Percentiles rank a stretch among this genome's conserved stretches.
Conservation (phyloP, 2,888 invertebrate species). For the Drosophila subquinaria region DNA sequence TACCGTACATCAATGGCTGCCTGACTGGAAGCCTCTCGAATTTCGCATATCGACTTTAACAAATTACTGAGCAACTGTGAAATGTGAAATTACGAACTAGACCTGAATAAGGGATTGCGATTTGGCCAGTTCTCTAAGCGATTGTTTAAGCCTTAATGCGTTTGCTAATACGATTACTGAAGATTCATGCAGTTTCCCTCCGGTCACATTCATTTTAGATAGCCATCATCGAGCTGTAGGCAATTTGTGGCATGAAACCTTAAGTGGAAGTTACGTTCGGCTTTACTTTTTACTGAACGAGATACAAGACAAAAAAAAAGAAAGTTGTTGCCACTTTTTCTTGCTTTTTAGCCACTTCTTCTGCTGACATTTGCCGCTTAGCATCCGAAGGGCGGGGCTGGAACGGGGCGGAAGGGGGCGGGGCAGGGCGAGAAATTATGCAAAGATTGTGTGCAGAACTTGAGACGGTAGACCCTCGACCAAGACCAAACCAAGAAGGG, state of each 20-base stretch:
- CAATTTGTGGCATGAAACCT: constrained; percentile 41
- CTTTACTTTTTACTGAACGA: constrained; percentile 21
- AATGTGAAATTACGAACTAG: constrained; percentile 8
- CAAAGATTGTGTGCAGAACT: constrained; percentile 76
- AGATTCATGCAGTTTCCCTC: constrained; percentile 5
- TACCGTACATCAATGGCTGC: constrained; percentile 15
- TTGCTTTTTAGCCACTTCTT: constrained; percentile 32
- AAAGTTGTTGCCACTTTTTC: constrained; percentile 52
- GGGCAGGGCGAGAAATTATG: constrained; percentile 61
- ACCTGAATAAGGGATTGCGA: not conserved
- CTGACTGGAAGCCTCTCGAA: constrained; percentile 11
- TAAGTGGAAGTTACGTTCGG: constrained; percentile 28
- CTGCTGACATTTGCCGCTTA: constrained; percentile 65
- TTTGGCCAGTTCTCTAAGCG: constrained; percentile 12
- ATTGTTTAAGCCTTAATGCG: constrained; percentile 45
- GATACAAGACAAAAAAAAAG: constrained; percentile 18
- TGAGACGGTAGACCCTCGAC: constrained; percentile 37
- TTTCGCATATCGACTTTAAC: constrained; percentile 19
- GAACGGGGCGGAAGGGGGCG: not conserved
- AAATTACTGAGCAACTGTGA: constrained; percentile 17
- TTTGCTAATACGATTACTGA: constrained; percentile 52
- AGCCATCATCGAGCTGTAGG: constrained; percentile 49
- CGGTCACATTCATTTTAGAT: constrained; percentile 44
- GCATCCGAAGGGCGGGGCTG: constrained; percentile 24
- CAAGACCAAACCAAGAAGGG: constrained; percentile 33